Evolutionary conservation across 1,140 invertebrate genomes (phyloP), one percentile per base, ranked within the genome.

Genomic region (Dysdera silvatica): DNA sequence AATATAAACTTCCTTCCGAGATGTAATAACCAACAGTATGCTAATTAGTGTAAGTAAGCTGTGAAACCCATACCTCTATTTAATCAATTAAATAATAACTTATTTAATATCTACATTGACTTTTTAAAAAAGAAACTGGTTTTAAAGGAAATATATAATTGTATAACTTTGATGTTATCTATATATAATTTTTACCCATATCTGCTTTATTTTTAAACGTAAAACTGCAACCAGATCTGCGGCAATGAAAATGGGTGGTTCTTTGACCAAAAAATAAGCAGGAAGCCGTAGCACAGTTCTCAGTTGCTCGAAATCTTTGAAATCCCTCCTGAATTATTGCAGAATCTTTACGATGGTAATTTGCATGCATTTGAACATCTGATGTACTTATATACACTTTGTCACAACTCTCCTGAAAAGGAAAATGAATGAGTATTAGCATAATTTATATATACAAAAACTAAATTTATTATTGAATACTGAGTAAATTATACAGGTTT

Each of bases 181-280:
- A n/a, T 28, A n/a, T 20, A 2, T 20, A 45, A 2, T n/a, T 32
- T 24, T 84, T 82, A 96, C 93, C 95, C 93, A 98, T 98, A 78
- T 98, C 95, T 70, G 93, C 92, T 78, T 98, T 98, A 77, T 98
- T 98, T 76, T 98, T 98, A 77, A 98, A 98, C 0, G 94, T 98
- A 75, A 89, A 95, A 64, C 87, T 86, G 78, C 95, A 98, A 4
- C 85, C 86, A 41, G 85, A 78, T 70, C 95, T 80, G 60, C 91
- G 81, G 76, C 95, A 98, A 74, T 98, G 95, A 78, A 98, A 98
- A 75, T 98, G 95, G 7, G 95, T 98, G 23, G 93, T 98, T 64
- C 91, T 79, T 75, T 97, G 94, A n/a, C 91, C 91, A 71, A 85
- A 87, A 76, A 97, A 98, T 24, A 86, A 82, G 76, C 95, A 98